Evolutionary conservation across 2,888 invertebrate genomes (phyloP).

Genomic region (Octonoba sinensis): DNA sequence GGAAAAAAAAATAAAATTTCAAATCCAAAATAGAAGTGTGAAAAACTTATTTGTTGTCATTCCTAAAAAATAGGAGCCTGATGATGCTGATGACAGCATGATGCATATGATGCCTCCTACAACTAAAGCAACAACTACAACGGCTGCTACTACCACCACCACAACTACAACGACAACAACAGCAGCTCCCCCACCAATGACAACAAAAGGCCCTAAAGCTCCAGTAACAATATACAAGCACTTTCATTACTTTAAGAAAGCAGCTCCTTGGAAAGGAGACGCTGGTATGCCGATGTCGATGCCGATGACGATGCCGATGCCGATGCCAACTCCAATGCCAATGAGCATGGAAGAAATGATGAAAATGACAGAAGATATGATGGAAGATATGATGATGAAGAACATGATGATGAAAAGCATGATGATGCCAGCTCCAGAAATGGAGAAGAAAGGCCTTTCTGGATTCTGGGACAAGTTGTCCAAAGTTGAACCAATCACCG

Average conservation of each 20-base stretch:
- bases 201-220: conserved; percentile 10
- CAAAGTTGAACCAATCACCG: conserved; percentile 42
- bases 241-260: conserved; percentile 55
- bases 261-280: conserved; percentile 23
- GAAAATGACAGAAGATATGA: conserved; percentile 37
- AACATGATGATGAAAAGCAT: conserved; percentile 39
- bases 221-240: conserved; percentile 49
- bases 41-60: no score
- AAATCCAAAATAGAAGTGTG: no score
- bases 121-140: conserved; percentile 16
- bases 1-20: no score
- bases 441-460: conserved; percentile 26
- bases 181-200: conserved; percentile 1
- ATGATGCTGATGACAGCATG: conserved; percentile 46
- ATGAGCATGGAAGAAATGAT: conserved; percentile 13
- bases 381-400: conserved; percentile 54
- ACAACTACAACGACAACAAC: conserved; percentile 20
- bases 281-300: not conserved
- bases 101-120: conserved; percentile 1
- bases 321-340: not conserved
- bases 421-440: not conserved
- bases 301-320: conserved; percentile 12
- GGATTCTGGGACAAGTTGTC: conserved; percentile 27
- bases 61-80: not conserved
- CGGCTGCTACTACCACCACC: conserved; percentile 17